Percentiles rank a stretch among this genome's conserved stretches.
Evolutionary conservation across 1,140 invertebrate species (phyloP).

Genomic region (Drosophila virilis): DNA sequence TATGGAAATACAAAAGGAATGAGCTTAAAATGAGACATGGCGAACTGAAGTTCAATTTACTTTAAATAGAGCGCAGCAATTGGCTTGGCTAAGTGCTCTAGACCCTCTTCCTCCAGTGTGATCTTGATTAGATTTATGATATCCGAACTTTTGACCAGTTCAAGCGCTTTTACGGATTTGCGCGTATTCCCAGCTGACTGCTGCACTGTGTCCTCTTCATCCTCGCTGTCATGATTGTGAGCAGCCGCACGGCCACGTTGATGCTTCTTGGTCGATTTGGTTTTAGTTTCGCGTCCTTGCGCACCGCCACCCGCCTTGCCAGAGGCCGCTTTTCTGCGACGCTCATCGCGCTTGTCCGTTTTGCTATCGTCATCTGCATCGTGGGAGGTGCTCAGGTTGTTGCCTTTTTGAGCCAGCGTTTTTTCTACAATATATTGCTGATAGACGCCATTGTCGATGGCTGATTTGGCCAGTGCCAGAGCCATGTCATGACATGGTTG

Average conservation of each 20-base stretch:
- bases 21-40: slow-evolving; percentile 18
- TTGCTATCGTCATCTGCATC: slow-evolving; percentile 84
- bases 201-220: slow-evolving; percentile 79
- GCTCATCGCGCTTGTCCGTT: slow-evolving; percentile 92
- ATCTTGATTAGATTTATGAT: slow-evolving; percentile 88
- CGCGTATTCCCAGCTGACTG: slow-evolving; percentile 19
- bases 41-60: slow-evolving; percentile 17
- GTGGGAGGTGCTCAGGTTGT: slow-evolving; percentile 46
- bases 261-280: slow-evolving; percentile 95
- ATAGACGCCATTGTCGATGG: slow-evolving; percentile 88
- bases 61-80: slow-evolving; percentile 87
- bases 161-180: slow-evolving; percentile 56
- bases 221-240: slow-evolving; percentile 88
- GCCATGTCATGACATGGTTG: slow-evolving; percentile 89
- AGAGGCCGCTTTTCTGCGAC: slow-evolving; percentile 93
- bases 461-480: slow-evolving; percentile 89
- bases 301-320: slow-evolving; percentile 95
- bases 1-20: background rate
- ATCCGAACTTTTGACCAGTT: slow-evolving; percentile 87
- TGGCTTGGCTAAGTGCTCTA: slow-evolving; percentile 87
- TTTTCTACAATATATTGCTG: slow-evolving; percentile 87
- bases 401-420: slow-evolving; percentile 85
- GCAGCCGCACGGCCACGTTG: slow-evolving; percentile 85
- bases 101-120: slow-evolving; percentile 87
- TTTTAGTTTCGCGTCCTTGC: slow-evolving; percentile 97